Conservation (phyloP, 2,113 vertebrate species). For the Corythaixoides concolor region DNA sequence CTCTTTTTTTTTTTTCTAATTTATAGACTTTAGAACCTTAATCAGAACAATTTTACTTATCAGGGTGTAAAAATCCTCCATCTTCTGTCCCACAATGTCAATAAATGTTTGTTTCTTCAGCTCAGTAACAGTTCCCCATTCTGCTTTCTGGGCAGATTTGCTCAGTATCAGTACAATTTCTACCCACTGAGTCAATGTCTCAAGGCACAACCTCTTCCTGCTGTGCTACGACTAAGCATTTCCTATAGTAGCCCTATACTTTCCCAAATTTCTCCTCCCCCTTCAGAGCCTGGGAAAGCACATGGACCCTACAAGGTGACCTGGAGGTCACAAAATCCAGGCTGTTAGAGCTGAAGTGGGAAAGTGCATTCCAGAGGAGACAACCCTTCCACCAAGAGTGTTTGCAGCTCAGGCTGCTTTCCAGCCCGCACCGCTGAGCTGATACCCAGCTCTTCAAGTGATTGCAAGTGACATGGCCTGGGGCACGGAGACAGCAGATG, state of each 20-base stretch:
- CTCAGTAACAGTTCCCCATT: not conserved
- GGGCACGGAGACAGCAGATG: not conserved
- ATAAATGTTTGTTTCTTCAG: not conserved
- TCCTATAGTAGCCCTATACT: not conserved
- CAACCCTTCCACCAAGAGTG: not conserved
- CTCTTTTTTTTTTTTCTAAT: not conserved
- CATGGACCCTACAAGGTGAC: not conserved
- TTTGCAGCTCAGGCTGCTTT: not conserved
- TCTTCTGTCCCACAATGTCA: not conserved
- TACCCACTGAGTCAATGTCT: not conserved
- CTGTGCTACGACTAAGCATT: fast-evolving
- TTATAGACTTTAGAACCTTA: not conserved
- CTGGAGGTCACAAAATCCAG: not conserved
- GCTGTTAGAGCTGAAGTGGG: not conserved
- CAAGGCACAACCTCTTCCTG: not conserved
- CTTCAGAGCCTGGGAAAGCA: conserved; percentile 33
- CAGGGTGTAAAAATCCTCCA: not conserved
- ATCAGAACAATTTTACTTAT: not conserved
- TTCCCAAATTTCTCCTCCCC: not conserved
- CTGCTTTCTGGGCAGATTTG: not conserved
- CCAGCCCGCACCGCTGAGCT: not conserved
- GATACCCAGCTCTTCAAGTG: not conserved
- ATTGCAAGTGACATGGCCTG: not conserved
- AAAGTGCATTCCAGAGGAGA: conserved; percentile 6
- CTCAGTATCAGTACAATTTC: not conserved